These are phyloP conservation scores for Tanytarsus gracilentus DNA, from an alignment of 2,888 invertebrate genomes.

Conservation along the genomic window DNA sequence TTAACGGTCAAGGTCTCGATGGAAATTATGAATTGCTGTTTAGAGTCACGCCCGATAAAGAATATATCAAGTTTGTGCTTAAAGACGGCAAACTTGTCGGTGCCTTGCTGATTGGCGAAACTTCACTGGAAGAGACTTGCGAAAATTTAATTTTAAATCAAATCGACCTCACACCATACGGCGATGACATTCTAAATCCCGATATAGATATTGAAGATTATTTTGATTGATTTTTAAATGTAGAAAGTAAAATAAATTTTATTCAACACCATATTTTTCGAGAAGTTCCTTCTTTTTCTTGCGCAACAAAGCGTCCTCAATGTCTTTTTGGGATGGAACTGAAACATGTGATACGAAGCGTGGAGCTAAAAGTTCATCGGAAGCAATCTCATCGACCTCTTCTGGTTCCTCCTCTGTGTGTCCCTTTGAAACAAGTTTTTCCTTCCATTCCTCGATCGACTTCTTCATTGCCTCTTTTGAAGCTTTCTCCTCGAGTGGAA, in stretches of 20 bases:
- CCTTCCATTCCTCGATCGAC: conserved; percentile 66
- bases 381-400: conserved; percentile 31
- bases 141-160: conserved; percentile 96
- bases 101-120: conserved; percentile 92
- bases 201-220: conserved; percentile 97
- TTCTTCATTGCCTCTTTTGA: conserved; percentile 58
- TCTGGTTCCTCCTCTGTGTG: conserved; percentile 33
- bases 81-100: conserved; percentile 80
- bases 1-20: conserved; percentile 82
- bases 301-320: conserved; percentile 81
- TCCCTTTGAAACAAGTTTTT: conserved; percentile 48
- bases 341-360: conserved; percentile 77
- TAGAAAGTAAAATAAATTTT: not conserved
- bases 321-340: conserved; percentile 89
- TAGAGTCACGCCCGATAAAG: conserved; percentile 68
- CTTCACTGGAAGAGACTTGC: conserved; percentile 94
- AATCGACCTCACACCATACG: conserved; percentile 76
- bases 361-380: conserved; percentile 40
- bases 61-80: conserved; percentile 82
- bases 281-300: conserved; percentile 88
- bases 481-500: conserved; percentile 74
- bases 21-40: conserved; percentile 74
- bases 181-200: conserved; percentile 89
- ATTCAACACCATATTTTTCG: conserved; percentile 61
- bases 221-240: conserved; percentile 64